phyloP scores from a whole-genome alignment of 2,888 invertebrate genomes.

The Drosophila mayaguana region DNA sequence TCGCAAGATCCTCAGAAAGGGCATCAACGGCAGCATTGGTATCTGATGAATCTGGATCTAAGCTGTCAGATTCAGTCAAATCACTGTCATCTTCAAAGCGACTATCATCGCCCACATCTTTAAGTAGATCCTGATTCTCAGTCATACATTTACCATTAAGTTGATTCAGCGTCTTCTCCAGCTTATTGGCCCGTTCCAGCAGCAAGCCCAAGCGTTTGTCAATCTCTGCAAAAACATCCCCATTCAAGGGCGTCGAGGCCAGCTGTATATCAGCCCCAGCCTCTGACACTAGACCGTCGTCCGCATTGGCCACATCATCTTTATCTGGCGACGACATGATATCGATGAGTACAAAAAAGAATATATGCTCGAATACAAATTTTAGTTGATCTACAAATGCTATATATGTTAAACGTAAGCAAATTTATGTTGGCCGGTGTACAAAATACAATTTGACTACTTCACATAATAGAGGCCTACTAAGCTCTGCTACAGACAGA shows the following conservation, averaged over 20 bases:
- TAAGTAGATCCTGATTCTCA: neutral
- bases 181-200: slow-evolving; percentile 29
- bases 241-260: slow-evolving; percentile 2
- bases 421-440: neutral
- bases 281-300: neutral
- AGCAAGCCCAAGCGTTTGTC: slow-evolving; percentile 42
- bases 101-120: neutral
- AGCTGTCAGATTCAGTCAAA: neutral
- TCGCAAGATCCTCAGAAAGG: neutral
- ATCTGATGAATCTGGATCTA: neutral
- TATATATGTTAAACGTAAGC: slow-evolving; percentile 3
- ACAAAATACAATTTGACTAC: neutral
- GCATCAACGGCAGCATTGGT: neutral
- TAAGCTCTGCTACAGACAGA: slow-evolving; percentile 9
- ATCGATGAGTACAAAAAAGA: neutral
- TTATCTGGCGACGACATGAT: slow-evolving; percentile 32
- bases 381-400: neutral
- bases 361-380: neutral
- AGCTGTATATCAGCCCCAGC: neutral
- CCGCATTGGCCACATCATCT: neutral
- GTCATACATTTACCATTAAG: slow-evolving; percentile 12
- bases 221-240: slow-evolving; percentile 35
- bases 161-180: slow-evolving; percentile 39
- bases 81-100: slow-evolving; percentile 2
- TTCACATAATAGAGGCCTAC: slow-evolving; percentile 31